Evolutionary conservation across 2,113 vertebrate species (phyloP).

Genomic region (Alouatta palliata): DNA sequence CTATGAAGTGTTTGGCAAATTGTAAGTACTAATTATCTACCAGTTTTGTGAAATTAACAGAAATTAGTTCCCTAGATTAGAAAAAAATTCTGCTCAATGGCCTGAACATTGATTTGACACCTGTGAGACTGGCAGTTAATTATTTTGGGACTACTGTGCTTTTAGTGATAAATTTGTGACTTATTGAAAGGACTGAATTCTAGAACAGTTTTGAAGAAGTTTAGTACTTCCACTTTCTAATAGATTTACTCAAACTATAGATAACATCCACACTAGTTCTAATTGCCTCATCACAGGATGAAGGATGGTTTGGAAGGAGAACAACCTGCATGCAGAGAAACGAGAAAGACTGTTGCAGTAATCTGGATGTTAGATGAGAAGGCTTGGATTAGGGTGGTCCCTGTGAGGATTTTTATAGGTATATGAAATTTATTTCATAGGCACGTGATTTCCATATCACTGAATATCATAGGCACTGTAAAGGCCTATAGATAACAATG

Average conservation of each 20-base stretch:
- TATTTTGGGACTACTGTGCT: not conserved
- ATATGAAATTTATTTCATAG: not conserved
- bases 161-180: not conserved
- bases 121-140: not conserved
- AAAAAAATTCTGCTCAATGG: conserved; percentile 14
- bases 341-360: not conserved
- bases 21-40: conserved; percentile 86
- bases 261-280: not conserved
- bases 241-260: not conserved
- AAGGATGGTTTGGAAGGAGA: not conserved
- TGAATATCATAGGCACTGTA: not conserved
- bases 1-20: conserved; percentile 92
- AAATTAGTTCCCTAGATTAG: conserved; percentile 35
- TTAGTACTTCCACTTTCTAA: not conserved
- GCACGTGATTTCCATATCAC: not conserved
- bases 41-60: conserved; percentile 43
- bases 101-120: conserved; percentile 18
- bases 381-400: not conserved
- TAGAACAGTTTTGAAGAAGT: not conserved
- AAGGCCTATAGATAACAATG: not conserved
- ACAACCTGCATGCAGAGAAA: not conserved
- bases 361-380: not conserved
- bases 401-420: not conserved
- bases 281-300: not conserved
- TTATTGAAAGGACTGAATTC: conserved; percentile 19